These are phyloP conservation scores for Netta rufina DNA, from an alignment of 2,797 vertebrate genomes.

Conservation along the genomic window DNA sequence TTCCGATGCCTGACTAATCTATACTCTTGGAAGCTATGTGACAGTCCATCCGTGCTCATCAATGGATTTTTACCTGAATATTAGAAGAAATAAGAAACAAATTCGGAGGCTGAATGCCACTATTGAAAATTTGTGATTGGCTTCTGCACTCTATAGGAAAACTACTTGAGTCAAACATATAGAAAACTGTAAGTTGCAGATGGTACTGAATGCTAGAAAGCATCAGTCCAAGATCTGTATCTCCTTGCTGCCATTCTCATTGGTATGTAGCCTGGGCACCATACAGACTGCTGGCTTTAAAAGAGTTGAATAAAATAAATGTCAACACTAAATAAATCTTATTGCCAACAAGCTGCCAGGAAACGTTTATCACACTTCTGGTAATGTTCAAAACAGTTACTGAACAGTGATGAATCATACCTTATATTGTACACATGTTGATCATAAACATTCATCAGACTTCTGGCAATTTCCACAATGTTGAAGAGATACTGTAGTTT, in stretches of 20 bases:
- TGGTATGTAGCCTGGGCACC: not conserved
- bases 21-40: not conserved
- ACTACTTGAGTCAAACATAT: not conserved
- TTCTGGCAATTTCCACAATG: not conserved
- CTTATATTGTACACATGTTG: conserved; percentile 53
- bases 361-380: conserved; percentile 48
- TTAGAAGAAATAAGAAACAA: not conserved
- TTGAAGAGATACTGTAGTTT: not conserved
- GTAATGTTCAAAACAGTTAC: conserved; percentile 53
- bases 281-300: not conserved
- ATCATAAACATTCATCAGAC: conserved; percentile 44
- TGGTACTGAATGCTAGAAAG: not conserved
- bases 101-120: not conserved
- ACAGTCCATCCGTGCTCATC: not conserved
- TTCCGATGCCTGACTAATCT: too few species aligned
- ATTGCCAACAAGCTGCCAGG: conserved; percentile 29
- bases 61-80: not conserved
- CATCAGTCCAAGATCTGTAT: not conserved
- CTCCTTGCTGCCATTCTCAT: not conserved
- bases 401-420: conserved; percentile 42
- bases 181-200: not conserved
- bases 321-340: conserved; percentile 54
- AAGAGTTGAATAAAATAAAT: conserved; percentile 22
- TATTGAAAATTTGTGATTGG: not conserved
- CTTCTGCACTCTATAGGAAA: not conserved